Evolutionary conservation across 2,888 invertebrate genomes (phyloP).

Genomic region (Stenoptilia bipunctidactyla): DNA sequence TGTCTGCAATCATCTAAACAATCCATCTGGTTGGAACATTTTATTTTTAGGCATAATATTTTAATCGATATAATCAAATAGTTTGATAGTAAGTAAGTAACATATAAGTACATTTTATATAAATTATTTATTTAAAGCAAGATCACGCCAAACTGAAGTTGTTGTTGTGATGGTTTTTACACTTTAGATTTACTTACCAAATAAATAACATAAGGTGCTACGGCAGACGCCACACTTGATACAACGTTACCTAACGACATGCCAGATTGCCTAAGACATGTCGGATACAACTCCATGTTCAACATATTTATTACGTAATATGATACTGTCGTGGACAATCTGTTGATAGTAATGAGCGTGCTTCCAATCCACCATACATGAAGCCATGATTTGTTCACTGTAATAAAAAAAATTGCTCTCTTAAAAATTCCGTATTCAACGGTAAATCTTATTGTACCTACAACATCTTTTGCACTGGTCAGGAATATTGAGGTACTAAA

Average conservation of each 20-base stretch:
- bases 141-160: too few relatives aligned
- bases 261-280: conserved; percentile 75
- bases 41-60: too few relatives aligned
- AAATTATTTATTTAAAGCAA: too few relatives aligned
- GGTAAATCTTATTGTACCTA: neutral
- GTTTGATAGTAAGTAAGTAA: too few relatives aligned
- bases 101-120: too few relatives aligned
- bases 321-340: conserved; percentile 64
- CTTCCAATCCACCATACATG: conserved; percentile 33
- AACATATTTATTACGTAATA: conserved; percentile 73
- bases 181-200: too few relatives aligned
- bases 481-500: too few relatives aligned
- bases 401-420: neutral
- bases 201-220: conserved; percentile 73
- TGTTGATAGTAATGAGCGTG: conserved; percentile 49
- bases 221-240: conserved; percentile 65
- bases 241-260: conserved; percentile 71
- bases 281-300: conserved; percentile 77
- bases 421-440: too few relatives aligned
- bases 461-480: neutral
- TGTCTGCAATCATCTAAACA: too few relatives aligned
- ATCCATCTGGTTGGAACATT: too few relatives aligned
- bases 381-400: conserved; percentile 17
- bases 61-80: too few relatives aligned
- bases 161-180: too few relatives aligned